Conservation (phyloP, 2,113 vertebrate species). For the Trochalopteron elliotii region DNA sequence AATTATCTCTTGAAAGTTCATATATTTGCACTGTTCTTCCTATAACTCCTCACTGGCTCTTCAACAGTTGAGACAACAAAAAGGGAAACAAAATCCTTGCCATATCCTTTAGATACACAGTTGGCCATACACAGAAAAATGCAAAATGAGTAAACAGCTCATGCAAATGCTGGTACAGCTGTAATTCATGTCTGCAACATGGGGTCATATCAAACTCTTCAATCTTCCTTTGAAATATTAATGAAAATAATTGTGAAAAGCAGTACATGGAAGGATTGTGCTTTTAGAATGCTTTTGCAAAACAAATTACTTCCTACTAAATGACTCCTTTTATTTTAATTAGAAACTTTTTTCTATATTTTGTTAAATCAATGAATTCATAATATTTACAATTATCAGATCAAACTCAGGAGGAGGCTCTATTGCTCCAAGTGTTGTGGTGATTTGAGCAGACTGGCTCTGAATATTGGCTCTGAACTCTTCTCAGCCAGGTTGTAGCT, state of each 20-base stretch:
- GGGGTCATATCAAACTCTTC: not conserved
- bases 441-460: not conserved
- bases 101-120: not conserved
- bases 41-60: not conserved
- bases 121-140: not conserved
- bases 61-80: not conserved
- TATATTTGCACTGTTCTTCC: not conserved
- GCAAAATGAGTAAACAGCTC: not conserved
- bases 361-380: not conserved
- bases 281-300: not conserved
- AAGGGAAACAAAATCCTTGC: not conserved
- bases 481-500: not conserved
- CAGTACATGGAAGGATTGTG: not conserved
- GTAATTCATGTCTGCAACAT: not conserved
- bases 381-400: not conserved
- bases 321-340: not conserved
- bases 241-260: not conserved
- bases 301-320: not conserved
- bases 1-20: not conserved
- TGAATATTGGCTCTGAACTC: not conserved
- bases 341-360: not conserved
- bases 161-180: not conserved
- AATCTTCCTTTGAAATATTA: not conserved
- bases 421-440: not conserved
- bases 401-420: not conserved